A percentile compares a stretch with the other conserved stretches of the same genome.
Conservation (phyloP, 2,797 vertebrate species). For the Rousettus madagascariensis region DNA sequence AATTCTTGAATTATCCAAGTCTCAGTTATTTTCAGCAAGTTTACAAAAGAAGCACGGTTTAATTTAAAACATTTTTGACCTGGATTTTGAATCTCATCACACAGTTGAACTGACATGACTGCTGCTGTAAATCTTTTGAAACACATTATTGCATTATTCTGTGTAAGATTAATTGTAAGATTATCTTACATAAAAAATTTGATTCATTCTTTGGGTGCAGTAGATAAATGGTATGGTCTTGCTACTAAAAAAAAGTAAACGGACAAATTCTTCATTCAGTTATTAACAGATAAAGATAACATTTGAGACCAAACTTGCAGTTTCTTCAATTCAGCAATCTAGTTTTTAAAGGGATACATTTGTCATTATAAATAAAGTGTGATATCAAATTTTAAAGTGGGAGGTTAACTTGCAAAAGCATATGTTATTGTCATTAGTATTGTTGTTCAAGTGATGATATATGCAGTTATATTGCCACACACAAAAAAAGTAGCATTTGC, state of each 20-base stretch:
- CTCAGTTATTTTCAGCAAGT: constrained; percentile 32
- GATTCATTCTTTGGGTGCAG: background rate
- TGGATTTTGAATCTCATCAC: constrained; percentile 18
- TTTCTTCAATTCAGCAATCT: constrained; percentile 7
- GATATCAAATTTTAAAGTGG: constrained; percentile 24
- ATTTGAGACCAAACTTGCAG: constrained; percentile 22
- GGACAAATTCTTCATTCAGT: constrained; percentile 16
- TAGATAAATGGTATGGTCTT: constrained; percentile 24
- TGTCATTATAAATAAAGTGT: constrained; percentile 22
- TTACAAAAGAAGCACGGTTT: constrained; percentile 45
- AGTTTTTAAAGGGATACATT: background rate
- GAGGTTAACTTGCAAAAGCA: constrained; percentile 10
- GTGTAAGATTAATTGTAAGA: background rate
- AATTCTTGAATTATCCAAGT: constrained; percentile 31
- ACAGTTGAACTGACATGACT: background rate
- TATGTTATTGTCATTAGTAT: background rate
- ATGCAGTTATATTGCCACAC: background rate
- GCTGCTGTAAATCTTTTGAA: background rate
- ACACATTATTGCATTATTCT: constrained; percentile 20
- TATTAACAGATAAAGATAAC: constrained; percentile 21
- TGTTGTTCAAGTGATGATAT: background rate
- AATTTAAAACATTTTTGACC: constrained; percentile 28
- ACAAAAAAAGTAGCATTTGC: background rate
- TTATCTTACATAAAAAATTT: constrained; percentile 25
- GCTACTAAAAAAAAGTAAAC: constrained; percentile 35